phyloP scores from a whole-genome alignment of 1,140 invertebrate species.

The Drosophila asahinai region DNA sequence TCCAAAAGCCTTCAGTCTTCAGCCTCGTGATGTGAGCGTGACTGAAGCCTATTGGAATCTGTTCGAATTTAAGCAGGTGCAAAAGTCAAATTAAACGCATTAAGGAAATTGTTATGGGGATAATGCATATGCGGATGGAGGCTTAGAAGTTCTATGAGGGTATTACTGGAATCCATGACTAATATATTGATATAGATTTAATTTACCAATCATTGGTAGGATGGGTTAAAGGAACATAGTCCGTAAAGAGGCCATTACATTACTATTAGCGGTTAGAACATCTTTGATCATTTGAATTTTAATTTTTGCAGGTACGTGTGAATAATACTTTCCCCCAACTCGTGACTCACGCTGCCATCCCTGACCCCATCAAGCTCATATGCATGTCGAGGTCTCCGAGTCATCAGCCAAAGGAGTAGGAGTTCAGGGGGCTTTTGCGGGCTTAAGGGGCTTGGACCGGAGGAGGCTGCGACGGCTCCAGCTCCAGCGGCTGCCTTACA shows the following conservation, averaged over 20 bases:
- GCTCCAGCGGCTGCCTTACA: slow-evolving; percentile 67
- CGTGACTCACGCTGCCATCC: slow-evolving; percentile 35
- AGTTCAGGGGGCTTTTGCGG: slow-evolving; percentile 12
- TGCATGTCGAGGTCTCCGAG: slow-evolving; percentile 65
- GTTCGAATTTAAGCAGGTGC: slow-evolving; percentile 23
- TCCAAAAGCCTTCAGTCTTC: slow-evolving; percentile 9
- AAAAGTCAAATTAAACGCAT: slow-evolving; percentile 22
- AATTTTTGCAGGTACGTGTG: not conserved
- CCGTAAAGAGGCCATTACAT: no score
- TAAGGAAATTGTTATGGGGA: slow-evolving; percentile 13
- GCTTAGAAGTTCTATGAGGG: not conserved
- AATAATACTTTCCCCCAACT: no score
- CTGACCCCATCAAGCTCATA: slow-evolving; percentile 57
- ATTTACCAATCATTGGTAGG: not conserved
- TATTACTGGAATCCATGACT: not conserved
- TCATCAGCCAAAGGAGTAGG: slow-evolving; percentile 55
- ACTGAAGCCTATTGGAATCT: slow-evolving; percentile 4
- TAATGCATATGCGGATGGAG: not conserved
- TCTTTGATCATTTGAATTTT: slow-evolving; percentile 1
- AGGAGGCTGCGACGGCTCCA: slow-evolving; percentile 44
- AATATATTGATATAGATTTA: not conserved
- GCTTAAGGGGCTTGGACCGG: slow-evolving; percentile 2
- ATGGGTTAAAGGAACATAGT: no score
- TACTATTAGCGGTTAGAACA: not conserved
- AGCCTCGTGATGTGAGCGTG: slow-evolving; percentile 36